These are phyloP conservation scores for Mantis religiosa DNA, from an alignment of 2,888 invertebrate genomes.

Conservation along the genomic window DNA sequence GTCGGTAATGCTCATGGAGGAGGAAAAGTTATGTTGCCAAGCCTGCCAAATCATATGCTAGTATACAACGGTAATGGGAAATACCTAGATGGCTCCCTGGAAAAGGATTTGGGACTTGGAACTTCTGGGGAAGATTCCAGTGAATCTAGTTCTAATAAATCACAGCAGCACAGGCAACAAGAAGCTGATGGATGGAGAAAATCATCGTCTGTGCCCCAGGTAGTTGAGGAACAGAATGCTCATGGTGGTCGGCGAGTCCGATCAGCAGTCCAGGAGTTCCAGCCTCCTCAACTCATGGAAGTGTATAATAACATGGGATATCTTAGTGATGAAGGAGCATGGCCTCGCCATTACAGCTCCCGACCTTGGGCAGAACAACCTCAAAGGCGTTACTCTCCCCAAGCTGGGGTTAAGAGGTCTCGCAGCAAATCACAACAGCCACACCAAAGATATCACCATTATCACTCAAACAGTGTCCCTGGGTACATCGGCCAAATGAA, in stretches of 20 bases:
- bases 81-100: conserved; percentile 53
- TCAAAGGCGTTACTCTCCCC: conserved; percentile 39
- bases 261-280: conserved; percentile 35
- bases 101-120: conserved; percentile 74
- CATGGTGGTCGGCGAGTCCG: neutral
- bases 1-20: neutral
- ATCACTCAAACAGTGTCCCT: conserved; percentile 38
- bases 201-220: conserved; percentile 50
- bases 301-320: conserved; percentile 56
- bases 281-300: conserved; percentile 61
- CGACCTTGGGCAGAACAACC: conserved; percentile 37
- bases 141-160: conserved; percentile 73
- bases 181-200: conserved; percentile 62
- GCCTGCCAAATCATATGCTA: conserved; percentile 27
- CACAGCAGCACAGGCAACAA: conserved; percentile 53
- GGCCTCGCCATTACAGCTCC: conserved; percentile 46
- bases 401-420: conserved; percentile 49
- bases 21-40: conserved; percentile 21
- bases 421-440: conserved; percentile 62
- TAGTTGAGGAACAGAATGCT: conserved; percentile 19
- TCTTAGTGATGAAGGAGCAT: conserved; percentile 46
- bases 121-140: conserved; percentile 83
- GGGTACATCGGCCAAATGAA: conserved; percentile 61
- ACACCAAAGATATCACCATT: conserved; percentile 49
- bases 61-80: conserved; percentile 34